Evolutionary conservation across 2,888 invertebrate species (phyloP), one percentile per base, ranked within the genome.

Genomic region (Microchrysa polita): DNA sequence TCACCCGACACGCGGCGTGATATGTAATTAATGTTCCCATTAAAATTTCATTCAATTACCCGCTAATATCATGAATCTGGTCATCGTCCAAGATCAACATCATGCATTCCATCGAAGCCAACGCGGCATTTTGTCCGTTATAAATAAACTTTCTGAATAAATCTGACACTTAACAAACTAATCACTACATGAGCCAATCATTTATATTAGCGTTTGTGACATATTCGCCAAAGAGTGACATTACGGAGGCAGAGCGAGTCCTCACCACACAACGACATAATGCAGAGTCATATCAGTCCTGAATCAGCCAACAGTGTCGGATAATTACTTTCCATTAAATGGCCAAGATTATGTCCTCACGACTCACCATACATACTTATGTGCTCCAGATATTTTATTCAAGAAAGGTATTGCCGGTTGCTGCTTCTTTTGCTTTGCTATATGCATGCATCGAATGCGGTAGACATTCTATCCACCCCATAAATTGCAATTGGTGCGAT

Each of bases 321-420:
- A 42, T 63, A 63, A 63, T 63, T 63, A 16, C 63, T 63, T 42
- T n/a, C 18, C 42, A 12, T 18, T 42, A 63, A 63, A 42, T 63
- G 63, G 12, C 5, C n/a, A 22, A 27, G 27, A n/a, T n/a, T n/a
- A 60, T 27, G 22, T 55, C 12, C 5, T 16, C 5, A 16, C n/a
- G 12, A 7, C 42, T 7, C 42, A 42, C 42, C 48, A 48, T 5
- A 34, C 4, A 34, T 34, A 34, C 27, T 18, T 20, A 16, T 22
- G 20, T 57, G 16, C 57, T 20, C 5, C 57, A 20, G 16, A 57
- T 20, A 34, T 7, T 34, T 7, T 34, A 34, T 7, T 34, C 27
- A 34, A 34, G n/a, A n/a, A n/a, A n/a, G 27, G 27, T 34, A 34
- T 7, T 7, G 2, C 27, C 27, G 2, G 27, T n/a, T n/a, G n/a